Evolutionary conservation across 2,113 vertebrate species (phyloP), one percentile per base, ranked within the genome.

Genomic region (Callithrix jacchus): DNA sequence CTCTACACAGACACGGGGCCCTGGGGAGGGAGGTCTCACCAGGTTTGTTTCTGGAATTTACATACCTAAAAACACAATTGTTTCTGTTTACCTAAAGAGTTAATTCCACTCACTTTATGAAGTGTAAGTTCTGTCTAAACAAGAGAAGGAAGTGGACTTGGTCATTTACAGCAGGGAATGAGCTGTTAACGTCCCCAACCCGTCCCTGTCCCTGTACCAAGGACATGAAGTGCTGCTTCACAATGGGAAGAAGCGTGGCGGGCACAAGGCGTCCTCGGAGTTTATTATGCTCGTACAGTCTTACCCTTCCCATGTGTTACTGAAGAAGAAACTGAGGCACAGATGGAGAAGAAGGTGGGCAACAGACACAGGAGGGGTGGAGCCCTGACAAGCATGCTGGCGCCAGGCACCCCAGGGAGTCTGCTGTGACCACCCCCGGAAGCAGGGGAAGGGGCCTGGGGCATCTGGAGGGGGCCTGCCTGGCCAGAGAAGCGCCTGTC

Each of bases 281-380:
- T 68, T 42, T 14, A 37, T 21, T 14, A 37, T 8, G 18, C 16
- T 27, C 40, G 4, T 4, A 0, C 0, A 0, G 37, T 18, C 40
- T 25, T 49, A 68, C 79, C 42, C 20, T 27, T 40, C 30, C 30
- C 73, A 25, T 37, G 54, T 21, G 23, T 17, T 3, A 42, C 66
- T 25, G 42, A 47, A 56, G 37, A 37, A 37, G 47, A 14, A 88
- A 71, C 70, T 1, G 2, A 89, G 49, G 42, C 58, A 58, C 45
- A n/a, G 47, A 37, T 11, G 7, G 66, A 30, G 47, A 45, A 66
- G 54, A n/a, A 32, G 18, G 47, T 8, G 76, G 76, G 32, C 94
- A 64, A 9, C 8, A 37, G 40, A 70, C 30, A 27, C 91, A 40
- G 3, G 45, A 16, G 3, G 9, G 47, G 20, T 11, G n/a, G n/a